Base-by-base conservation (phyloP, 2,797 vertebrate genomes). In the Centropyge bicolor region DNA sequence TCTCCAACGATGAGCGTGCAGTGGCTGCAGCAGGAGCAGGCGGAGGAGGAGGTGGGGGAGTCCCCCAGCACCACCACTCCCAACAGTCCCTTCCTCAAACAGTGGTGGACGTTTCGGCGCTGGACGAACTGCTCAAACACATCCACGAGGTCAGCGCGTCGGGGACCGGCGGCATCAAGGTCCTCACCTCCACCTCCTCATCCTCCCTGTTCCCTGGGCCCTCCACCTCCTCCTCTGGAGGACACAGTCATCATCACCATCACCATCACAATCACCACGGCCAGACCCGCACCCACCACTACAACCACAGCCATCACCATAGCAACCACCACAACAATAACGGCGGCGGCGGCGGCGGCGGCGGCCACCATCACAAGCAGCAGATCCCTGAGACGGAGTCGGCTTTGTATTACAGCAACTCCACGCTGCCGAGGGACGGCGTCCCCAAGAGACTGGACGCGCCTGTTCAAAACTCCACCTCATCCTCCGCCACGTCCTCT, bases 61-160 rank as follows among this genome's bases (percentile, higher is more conserved):
- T 16, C 5, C 63, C 74, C 0, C 79, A 69, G 19, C 85, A 80
- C 86, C 83, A 92, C 93, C 86, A 91, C 68, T 90, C 94, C 22
- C 82, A 95, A 71, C 89, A 81, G 82, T 93, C 68, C 62, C 91
- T 95, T 10, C 93, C 60, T 19, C 94, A 90, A 86, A 89, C 93
- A 3, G 94, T 91, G n/a, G 93, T 94, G 73, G 96, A 96, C 3
- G 94, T 96, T 70, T 96, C 96, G 1, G 96, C 96, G 0, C 88
- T 97, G 77, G 96, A 97, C 48, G 96, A 97, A 77, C 93, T 97
- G 60, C 93, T 96, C 41, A 94, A 92, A 63, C 96, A 97, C 85
- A 96, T 97, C 78, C 96, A 96, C 0, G 96, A 95, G 81, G 91
- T 92, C 69, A 94, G 83, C 61, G 92, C 92, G 0, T 90, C 91